Base-by-base conservation (phyloP, 2,888 invertebrate species). In the Drosophila austrosaltans region DNA sequence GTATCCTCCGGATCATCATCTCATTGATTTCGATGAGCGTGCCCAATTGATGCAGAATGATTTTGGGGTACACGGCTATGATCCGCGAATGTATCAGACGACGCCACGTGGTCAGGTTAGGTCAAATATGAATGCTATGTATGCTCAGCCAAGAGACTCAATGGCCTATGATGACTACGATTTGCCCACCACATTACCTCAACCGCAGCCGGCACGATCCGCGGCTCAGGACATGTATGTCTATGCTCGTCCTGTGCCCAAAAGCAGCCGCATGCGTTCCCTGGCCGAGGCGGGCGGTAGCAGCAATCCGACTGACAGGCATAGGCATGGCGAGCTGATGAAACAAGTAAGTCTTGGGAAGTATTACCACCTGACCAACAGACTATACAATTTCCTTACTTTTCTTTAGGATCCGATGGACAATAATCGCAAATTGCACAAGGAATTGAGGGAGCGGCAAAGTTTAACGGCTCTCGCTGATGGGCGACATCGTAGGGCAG, bases 11-110 rank as follows among this genome's bases (percentile, higher is more conserved):
- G 91, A 92, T 75, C 89, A 90, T 30, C 91, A 92, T 44, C 69
- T 92, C 3, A 92, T 92, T 39, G 91, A 91, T 72, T 92, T 92
- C 16, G 91, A 91, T 64, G 92, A 92, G 57, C 81, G 90, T 32
- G 90, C 90, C 1, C 79, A 83, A 32, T 72, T 88, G n/a, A 83
- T 81, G 63, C 82, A 86, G 59, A 82, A 90, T 54, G 89, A 91
- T 58, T 86, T 81, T 36, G 75, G 65, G 32, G 69, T 76, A 3
- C 88, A 85, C 54, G 89, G 90, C 28, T 87, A 85, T 53, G 90
- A 90, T 53, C 69, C 87, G 1, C 87, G 82, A 8, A 62, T 70
- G 7, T 82, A 82, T 28, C 85, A 87, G n/a, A 70, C 81, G 66
- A 30, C 53, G 20, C 25, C 61, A 75, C n/a, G 57, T 60, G 36